Percentiles rank a stretch among this genome's conserved stretches.
Conservation (phyloP, 2,888 invertebrate genomes). For the Mesorhabditis sp. region DNA sequence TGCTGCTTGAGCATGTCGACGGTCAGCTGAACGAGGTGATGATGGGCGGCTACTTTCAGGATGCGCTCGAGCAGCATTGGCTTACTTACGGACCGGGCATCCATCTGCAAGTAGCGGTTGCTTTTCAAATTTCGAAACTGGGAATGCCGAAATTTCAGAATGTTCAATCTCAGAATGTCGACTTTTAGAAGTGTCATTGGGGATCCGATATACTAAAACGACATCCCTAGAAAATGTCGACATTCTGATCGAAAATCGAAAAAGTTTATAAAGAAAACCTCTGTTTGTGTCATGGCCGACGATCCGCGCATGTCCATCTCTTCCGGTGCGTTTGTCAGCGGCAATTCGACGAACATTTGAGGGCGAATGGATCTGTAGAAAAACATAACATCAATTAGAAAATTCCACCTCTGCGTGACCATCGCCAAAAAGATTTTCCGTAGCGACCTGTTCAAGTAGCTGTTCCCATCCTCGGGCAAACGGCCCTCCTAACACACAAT, state of each 20-base stretch:
- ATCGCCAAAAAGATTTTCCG: constrained; percentile 35
- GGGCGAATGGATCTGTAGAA: constrained; percentile 8
- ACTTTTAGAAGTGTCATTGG: too few species aligned
- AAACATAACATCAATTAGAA: too few species aligned
- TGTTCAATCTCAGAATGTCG: background rate
- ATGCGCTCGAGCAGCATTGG: constrained; percentile 30
- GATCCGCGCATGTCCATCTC: constrained; percentile 44
- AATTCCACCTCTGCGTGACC: too few species aligned
- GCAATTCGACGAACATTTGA: constrained; percentile 40
- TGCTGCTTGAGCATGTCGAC: constrained; percentile 28
- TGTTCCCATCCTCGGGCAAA: constrained; percentile 29
- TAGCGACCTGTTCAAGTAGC: constrained; percentile 35
- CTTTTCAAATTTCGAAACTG: constrained; percentile 10
- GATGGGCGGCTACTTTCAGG: constrained; percentile 39
- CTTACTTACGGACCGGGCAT: constrained; percentile 21
- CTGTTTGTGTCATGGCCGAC: constrained; percentile 28
- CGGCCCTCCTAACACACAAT: constrained; percentile 24
- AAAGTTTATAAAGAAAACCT: constrained; percentile 21
- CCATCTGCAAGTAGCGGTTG: constrained; percentile 29
- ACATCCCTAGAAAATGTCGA: too few species aligned
- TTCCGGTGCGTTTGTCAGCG: constrained; percentile 39
- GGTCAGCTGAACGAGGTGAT: constrained; percentile 34
- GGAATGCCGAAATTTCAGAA: constrained; percentile 10
- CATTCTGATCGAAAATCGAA: too few species aligned
- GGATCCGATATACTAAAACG: too few species aligned